A percentile compares a stretch with the other conserved stretches of the same genome.
Evolutionary conservation across 2,888 invertebrate species (phyloP).

Genomic region (Heliconius cydno): DNA sequence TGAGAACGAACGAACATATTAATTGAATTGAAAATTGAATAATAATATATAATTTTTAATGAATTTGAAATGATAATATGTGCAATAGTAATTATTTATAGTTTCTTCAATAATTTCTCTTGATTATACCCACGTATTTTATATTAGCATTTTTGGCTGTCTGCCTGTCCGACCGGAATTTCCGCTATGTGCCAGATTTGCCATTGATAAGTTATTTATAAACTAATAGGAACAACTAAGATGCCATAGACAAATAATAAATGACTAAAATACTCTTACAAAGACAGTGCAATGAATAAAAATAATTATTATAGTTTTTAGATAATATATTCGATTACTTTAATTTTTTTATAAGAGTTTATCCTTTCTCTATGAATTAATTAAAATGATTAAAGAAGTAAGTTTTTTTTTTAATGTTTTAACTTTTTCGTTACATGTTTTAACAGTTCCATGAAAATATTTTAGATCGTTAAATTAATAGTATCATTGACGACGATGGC

Average conservation of each 20-base stretch:
- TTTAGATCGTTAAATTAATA: slow-evolving; percentile 21
- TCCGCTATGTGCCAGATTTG: slow-evolving; percentile 17
- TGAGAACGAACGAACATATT: no score
- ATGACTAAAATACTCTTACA: neutral
- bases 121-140: neutral
- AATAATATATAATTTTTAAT: no score
- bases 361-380: neutral
- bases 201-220: slow-evolving; percentile 16
- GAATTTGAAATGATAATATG: neutral
- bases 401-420: no score
- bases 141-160: slow-evolving; percentile 17
- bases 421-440: neutral
- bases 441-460: neutral
- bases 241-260: neutral
- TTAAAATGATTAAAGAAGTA: neutral
- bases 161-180: slow-evolving; percentile 22
- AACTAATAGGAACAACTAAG: slow-evolving; percentile 3
- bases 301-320: neutral
- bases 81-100: neutral
- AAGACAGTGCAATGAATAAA: neutral
- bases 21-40: no score
- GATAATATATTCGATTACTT: neutral
- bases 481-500: slow-evolving; percentile 26
- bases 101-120: neutral
- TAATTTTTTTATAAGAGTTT: neutral